Conservation (phyloP, 1,140 invertebrate genomes). For the Phymastichus coffea region DNA sequence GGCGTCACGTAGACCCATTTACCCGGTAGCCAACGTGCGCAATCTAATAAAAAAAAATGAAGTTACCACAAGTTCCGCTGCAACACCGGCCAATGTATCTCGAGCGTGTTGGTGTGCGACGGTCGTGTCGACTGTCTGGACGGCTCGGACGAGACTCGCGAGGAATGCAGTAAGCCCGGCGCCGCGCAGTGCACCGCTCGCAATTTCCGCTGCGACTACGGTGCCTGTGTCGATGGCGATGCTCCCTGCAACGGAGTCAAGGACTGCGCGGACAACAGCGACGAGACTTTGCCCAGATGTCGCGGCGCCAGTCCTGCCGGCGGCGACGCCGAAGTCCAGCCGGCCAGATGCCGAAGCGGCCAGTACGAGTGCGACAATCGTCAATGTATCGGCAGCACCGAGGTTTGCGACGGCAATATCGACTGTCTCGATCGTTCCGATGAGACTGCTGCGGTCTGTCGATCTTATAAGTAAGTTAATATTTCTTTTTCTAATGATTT, state of each 20-base stretch:
- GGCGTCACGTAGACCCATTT: no score
- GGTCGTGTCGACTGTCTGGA: slow-evolving; percentile 59
- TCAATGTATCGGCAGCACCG: slow-evolving; percentile 41
- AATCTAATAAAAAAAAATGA: no score
- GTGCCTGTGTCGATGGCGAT: slow-evolving; percentile 61
- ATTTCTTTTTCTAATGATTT: no score
- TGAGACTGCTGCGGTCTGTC: slow-evolving; percentile 58
- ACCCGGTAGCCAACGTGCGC: no score
- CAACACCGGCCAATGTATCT: slow-evolving; percentile 46
- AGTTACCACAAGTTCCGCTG: slow-evolving; percentile 49
- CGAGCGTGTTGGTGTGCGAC: slow-evolving; percentile 54
- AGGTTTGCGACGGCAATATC: slow-evolving; percentile 57
- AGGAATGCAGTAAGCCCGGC: slow-evolving; percentile 49
- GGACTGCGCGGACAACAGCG: slow-evolving; percentile 70
- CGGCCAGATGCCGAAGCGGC: slow-evolving; percentile 18
- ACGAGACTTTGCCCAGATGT: slow-evolving; percentile 57
- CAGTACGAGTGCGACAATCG: slow-evolving; percentile 46
- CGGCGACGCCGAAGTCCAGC: neutral
- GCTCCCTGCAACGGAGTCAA: slow-evolving; percentile 59
- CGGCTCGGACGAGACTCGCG: slow-evolving; percentile 62
- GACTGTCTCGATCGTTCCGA: slow-evolving; percentile 62
- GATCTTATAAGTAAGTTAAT: slow-evolving; percentile 41
- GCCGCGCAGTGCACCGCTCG: slow-evolving; percentile 50
- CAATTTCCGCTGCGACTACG: slow-evolving; percentile 62
- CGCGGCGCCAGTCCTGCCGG: neutral